A percentile compares a stretch with the other conserved stretches of the same genome.
phyloP scores from a whole-genome alignment of 2,797 vertebrate species.

The Hyperoplus immaculatus region DNA sequence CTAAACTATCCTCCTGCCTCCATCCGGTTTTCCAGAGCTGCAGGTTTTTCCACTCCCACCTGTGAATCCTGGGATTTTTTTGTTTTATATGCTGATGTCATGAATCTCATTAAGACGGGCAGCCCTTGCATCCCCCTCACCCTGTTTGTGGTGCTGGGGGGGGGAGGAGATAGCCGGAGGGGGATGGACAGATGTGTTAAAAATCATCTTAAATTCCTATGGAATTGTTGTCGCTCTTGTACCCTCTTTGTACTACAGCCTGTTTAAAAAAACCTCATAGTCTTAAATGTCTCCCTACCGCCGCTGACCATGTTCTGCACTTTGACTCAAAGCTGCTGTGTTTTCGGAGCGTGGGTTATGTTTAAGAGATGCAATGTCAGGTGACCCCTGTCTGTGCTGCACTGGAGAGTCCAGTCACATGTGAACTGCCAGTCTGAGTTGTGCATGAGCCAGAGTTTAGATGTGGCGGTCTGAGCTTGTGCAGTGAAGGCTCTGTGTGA shows the following conservation, averaged over 20 bases:
- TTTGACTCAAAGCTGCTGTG: neutral
- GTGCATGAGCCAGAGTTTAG: conserved; percentile 19
- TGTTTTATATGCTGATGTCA: conserved; percentile 47
- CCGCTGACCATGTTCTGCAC: conserved; percentile 16
- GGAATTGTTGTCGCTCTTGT: conserved; percentile 87
- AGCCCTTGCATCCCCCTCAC: conserved; percentile 38
- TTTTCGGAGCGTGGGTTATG: neutral
- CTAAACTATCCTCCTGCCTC: conserved; percentile 43
- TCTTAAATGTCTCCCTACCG: conserved; percentile 32
- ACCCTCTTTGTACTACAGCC: conserved; percentile 68
- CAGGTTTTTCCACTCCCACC: conserved; percentile 39
- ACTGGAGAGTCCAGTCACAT: conserved; percentile 7
- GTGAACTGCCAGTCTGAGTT: conserved; percentile 17
- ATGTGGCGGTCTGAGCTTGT: conserved; percentile 47
- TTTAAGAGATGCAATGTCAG: conserved; percentile 39
- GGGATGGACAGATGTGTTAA: conserved; percentile 53
- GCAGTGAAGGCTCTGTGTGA: conserved; percentile 39
- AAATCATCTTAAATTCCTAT: conserved; percentile 91
- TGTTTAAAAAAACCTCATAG: conserved; percentile 48
- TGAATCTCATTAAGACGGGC: conserved; percentile 47
- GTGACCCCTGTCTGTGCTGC: conserved; percentile 60
- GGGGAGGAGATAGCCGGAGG: conserved; percentile 37
- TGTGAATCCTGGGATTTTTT: conserved; percentile 42
- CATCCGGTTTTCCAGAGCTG: conserved; percentile 18
- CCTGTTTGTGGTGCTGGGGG: conserved; percentile 50